phyloP scores from a whole-genome alignment of 23 tunicate species.

The Trididemnum nubilum region DNA sequence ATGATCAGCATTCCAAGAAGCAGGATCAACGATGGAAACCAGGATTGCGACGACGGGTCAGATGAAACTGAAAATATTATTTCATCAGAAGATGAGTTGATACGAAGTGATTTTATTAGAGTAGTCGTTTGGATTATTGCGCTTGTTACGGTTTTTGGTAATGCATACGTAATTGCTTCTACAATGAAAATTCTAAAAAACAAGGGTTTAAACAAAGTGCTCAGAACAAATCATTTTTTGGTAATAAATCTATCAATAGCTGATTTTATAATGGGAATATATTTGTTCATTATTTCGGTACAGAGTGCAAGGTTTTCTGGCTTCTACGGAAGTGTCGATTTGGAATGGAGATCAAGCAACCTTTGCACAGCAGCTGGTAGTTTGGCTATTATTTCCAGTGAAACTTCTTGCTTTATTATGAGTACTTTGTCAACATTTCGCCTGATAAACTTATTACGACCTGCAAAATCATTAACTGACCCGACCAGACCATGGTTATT shows the following conservation, averaged over 20 bases:
- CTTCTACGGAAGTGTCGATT: constrained; percentile 40
- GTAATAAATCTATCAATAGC: constrained; percentile 61
- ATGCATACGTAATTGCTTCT: constrained; percentile 35
- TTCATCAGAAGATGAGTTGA: constrained; percentile 59
- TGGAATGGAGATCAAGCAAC: constrained; percentile 50
- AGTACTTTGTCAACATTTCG: constrained; percentile 10
- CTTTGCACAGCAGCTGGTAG: constrained; percentile 42
- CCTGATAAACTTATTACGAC: not conserved
- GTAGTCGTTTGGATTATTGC: constrained; percentile 61
- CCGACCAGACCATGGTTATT: not conserved
- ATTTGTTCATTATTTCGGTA: constrained; percentile 50
- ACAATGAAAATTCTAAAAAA: not conserved
- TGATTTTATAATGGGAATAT: constrained; percentile 71
- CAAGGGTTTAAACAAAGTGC: not conserved
- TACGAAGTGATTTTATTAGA: constrained; percentile 22
- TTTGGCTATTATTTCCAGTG: constrained; percentile 52
- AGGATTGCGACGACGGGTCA: constrained; percentile 51
- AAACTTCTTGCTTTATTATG: constrained; percentile 64
- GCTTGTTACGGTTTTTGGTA: constrained; percentile 41
- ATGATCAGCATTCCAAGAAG: not conserved
- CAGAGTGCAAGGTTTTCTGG: constrained; percentile 34
- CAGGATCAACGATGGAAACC: constrained; percentile 36
- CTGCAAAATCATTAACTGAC: not conserved
- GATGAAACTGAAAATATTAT: constrained; percentile 54
- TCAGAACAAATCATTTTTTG: constrained; percentile 39